phyloP scores from a whole-genome alignment of 2,888 invertebrate species.

The Hololepta plana region DNA sequence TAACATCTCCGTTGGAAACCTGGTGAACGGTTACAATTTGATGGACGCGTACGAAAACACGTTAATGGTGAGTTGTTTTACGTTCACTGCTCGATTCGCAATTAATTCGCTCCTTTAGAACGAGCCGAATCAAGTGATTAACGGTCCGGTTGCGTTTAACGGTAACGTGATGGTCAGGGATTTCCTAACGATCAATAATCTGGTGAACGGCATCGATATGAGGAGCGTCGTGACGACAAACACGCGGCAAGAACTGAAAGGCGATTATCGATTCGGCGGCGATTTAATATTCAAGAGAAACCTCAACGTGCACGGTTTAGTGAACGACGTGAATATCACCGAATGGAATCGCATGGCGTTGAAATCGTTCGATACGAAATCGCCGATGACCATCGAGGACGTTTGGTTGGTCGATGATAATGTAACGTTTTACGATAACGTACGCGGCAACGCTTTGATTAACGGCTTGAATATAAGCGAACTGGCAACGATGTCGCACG shows the following conservation, averaged over 20 bases:
- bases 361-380: slow-evolving; percentile 22
- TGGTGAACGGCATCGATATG: slow-evolving; percentile 24
- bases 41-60: slow-evolving; percentile 29
- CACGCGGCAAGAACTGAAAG: slow-evolving; percentile 20
- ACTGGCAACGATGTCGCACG: too few species aligned
- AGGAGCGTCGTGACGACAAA: slow-evolving; percentile 24
- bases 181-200: slow-evolving; percentile 16
- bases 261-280: slow-evolving; percentile 18
- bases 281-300: slow-evolving; percentile 15
- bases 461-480: slow-evolving; percentile 19
- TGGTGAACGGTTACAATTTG: slow-evolving; percentile 29
- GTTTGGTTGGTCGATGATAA: slow-evolving; percentile 29
- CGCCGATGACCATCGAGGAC: slow-evolving; percentile 26
- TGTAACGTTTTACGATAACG: slow-evolving; percentile 22
- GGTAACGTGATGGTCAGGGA: slow-evolving; percentile 21
- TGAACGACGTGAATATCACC: slow-evolving; percentile 26
- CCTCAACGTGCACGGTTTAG: slow-evolving; percentile 14
- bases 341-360: too few species aligned
- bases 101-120: slow-evolving; percentile 12
- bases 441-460: slow-evolving; percentile 20
- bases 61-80: slow-evolving; percentile 27
- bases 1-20: slow-evolving; percentile 17
- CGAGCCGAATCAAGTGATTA: slow-evolving; percentile 22
- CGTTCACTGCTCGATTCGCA: background rate
- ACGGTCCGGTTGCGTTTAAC: slow-evolving; percentile 24